Percentiles rank a stretch among this genome's conserved stretches.
phyloP scores from a whole-genome alignment of 1,140 invertebrate genomes.

The Lepidotrigona ventralis region DNA sequence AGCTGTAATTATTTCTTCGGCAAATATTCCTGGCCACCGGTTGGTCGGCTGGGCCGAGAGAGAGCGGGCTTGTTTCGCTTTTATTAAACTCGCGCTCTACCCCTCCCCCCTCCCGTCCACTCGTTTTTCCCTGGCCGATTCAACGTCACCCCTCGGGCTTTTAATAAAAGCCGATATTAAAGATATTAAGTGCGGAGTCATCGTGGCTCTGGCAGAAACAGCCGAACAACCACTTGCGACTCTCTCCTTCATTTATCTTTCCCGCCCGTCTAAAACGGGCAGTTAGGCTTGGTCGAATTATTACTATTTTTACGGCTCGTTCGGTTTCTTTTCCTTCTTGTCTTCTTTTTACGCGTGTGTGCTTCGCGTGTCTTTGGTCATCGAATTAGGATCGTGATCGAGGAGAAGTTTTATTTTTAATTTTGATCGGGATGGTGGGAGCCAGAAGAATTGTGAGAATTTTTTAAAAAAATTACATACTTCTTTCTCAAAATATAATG shows the following conservation, averaged over 20 bases:
- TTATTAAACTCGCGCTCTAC: conserved; percentile 54
- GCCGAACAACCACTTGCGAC: background rate
- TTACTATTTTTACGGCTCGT: background rate
- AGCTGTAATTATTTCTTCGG: conserved; percentile 61
- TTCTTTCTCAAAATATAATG: too few species aligned
- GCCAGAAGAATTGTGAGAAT: too few species aligned
- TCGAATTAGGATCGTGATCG: too few species aligned
- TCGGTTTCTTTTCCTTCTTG: background rate
- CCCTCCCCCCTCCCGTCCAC: background rate
- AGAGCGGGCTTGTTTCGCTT: conserved; percentile 54
- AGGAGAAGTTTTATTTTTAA: too few species aligned
- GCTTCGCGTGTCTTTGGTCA: too few species aligned
- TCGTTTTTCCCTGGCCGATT: background rate
- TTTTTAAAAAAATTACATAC: too few species aligned
- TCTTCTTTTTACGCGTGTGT: too few species aligned
- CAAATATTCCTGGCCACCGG: conserved; percentile 54
- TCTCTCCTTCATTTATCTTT: conserved; percentile 46
- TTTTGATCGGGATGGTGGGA: too few species aligned
- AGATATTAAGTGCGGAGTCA: conserved; percentile 63
- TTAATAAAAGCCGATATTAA: conserved; percentile 68
- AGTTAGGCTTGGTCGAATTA: background rate
- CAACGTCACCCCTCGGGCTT: conserved; percentile 35
- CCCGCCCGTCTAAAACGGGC: background rate
- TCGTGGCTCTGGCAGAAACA: conserved; percentile 13
- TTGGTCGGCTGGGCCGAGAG: conserved; percentile 40